These are phyloP conservation scores for Mormyrus lacerda DNA, from an alignment of 2,113 vertebrate genomes.

Conservation along the genomic window DNA sequence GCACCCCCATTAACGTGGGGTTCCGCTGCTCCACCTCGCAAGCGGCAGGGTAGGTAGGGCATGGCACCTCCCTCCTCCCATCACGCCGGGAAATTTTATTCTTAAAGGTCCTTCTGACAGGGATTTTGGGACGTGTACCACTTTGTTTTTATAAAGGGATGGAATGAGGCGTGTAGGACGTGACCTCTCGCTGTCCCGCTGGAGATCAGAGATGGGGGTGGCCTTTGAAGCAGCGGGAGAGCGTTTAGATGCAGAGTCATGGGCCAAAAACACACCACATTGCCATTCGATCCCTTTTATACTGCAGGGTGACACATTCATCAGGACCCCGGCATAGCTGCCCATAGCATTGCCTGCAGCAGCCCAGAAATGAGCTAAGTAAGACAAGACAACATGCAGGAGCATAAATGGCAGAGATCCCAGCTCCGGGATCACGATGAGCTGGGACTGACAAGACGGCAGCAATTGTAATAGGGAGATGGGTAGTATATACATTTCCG, in stretches of 20 bases:
- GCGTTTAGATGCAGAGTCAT: background rate
- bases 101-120: background rate
- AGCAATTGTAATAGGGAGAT: too few relatives aligned
- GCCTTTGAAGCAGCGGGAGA: background rate
- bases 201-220: background rate
- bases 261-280: background rate
- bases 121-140: background rate
- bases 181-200: background rate
- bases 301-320: background rate
- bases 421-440: background rate
- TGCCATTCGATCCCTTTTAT: background rate
- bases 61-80: constrained; percentile 20
- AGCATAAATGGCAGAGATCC: background rate
- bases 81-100: background rate
- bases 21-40: constrained; percentile 50
- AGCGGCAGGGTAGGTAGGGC: constrained; percentile 43
- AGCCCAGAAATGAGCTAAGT: background rate
- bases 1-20: constrained; percentile 51
- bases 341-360: background rate
- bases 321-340: background rate
- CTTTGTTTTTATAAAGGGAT: background rate
- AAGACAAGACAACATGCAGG: background rate
- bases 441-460: background rate
- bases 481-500: background rate
- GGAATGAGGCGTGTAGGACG: background rate